Conservation (phyloP, 2,888 invertebrate genomes). For the Sesia bembeciformis region DNA sequence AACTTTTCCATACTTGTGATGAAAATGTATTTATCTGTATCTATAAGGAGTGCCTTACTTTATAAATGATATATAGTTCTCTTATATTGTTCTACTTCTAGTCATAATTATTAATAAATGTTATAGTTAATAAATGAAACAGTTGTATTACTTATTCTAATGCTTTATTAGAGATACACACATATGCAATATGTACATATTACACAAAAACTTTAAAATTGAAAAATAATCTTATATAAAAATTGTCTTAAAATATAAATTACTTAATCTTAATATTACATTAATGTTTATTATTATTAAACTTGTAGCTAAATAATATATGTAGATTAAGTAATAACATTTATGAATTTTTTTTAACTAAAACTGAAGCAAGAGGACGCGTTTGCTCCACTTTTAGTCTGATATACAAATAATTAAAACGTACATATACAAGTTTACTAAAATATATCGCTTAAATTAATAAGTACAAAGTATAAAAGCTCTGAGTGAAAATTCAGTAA, state of each 20-base stretch:
- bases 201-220: background rate
- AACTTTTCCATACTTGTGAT: too few relatives aligned
- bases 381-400: constrained; percentile 10
- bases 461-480: constrained; percentile 7
- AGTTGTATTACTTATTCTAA: background rate
- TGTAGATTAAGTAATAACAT: background rate
- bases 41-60: too few relatives aligned
- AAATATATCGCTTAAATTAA: background rate
- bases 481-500: constrained; percentile 11
- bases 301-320: background rate
- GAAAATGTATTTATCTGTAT: too few relatives aligned
- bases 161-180: background rate
- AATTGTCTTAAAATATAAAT: too few relatives aligned
- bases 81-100: background rate
- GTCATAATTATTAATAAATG: constrained; percentile 2
- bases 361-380: constrained; percentile 13
- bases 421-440: background rate
- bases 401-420: background rate
- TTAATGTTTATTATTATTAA: too few relatives aligned
- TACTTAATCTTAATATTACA: too few relatives aligned
- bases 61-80: too few relatives aligned
- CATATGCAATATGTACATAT: background rate
- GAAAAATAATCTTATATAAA: background rate
- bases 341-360: background rate
- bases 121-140: constrained; percentile 1